These are phyloP conservation scores for Nebria brevicollis DNA, from an alignment of 2,888 invertebrate species.

Conservation along the genomic window DNA sequence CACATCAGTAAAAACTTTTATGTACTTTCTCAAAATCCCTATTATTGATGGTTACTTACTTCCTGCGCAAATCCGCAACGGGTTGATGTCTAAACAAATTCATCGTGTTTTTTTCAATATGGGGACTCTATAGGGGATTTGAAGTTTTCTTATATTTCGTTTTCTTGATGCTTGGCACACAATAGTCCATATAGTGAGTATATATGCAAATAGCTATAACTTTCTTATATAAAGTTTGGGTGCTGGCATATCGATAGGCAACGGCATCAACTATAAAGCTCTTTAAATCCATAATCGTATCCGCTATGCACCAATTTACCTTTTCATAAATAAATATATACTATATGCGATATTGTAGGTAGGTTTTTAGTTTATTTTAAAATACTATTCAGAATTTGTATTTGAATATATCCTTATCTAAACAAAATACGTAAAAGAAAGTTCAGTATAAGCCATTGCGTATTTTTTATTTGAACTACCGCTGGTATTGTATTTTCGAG, in stretches of 20 bases:
- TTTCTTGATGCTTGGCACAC: conserved; percentile 8
- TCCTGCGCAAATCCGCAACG: conserved; percentile 20
- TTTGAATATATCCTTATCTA: too few relatives aligned
- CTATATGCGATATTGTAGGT: too few relatives aligned
- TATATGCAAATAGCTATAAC: neutral
- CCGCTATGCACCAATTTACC: neutral
- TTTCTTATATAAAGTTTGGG: conserved; percentile 12
- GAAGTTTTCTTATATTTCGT: conserved; percentile 8
- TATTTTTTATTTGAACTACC: too few relatives aligned
- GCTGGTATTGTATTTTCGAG: too few relatives aligned
- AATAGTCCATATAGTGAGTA: neutral
- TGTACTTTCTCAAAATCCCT: conserved; percentile 13
- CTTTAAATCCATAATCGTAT: conserved; percentile 14
- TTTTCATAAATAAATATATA: too few relatives aligned
- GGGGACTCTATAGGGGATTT: conserved; percentile 3
- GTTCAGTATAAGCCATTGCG: too few relatives aligned
- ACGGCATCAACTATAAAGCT: conserved; percentile 9
- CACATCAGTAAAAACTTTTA: neutral
- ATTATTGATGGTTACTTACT: conserved; percentile 27
- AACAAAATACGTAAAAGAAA: too few relatives aligned
- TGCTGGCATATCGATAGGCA: neutral
- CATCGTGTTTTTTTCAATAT: conserved; percentile 24
- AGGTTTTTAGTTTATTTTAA: too few relatives aligned
- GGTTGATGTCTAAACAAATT: conserved; percentile 27
- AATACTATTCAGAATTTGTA: too few relatives aligned